phyloP scores from a whole-genome alignment of 2,797 vertebrate species.

The Cuniculus paca region DNA sequence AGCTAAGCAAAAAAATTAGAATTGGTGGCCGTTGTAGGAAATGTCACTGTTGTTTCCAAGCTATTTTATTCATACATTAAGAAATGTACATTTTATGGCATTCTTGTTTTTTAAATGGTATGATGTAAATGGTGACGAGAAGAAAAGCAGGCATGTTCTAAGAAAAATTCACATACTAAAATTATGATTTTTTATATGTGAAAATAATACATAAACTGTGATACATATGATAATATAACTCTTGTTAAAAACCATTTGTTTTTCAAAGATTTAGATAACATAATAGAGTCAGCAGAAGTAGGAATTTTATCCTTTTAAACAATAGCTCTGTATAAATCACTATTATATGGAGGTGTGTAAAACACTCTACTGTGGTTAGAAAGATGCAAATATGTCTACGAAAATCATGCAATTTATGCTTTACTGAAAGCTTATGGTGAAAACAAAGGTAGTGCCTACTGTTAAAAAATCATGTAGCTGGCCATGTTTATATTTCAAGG shows the following conservation, averaged over 20 bases:
- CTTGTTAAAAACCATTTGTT: slow-evolving; percentile 45
- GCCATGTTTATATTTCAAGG: slow-evolving; percentile 60
- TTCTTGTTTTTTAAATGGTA: slow-evolving; percentile 28
- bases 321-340: not conserved
- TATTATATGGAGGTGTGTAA: not conserved
- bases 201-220: slow-evolving; percentile 19
- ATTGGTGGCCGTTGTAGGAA: not conserved
- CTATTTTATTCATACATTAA: slow-evolving; percentile 46
- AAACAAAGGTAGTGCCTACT: slow-evolving; percentile 56
- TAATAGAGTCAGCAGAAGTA: slow-evolving; percentile 45
- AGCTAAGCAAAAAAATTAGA: slow-evolving; percentile 11
- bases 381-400: slow-evolving; percentile 22
- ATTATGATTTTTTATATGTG: slow-evolving; percentile 33
- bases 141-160: not conserved
- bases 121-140: slow-evolving; percentile 57
- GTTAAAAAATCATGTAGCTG: slow-evolving; percentile 68
- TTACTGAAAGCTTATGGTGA: slow-evolving; percentile 48
- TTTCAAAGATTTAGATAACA: slow-evolving; percentile 16
- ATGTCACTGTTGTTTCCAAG: slow-evolving; percentile 15
- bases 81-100: slow-evolving; percentile 30
- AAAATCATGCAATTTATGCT: slow-evolving; percentile 64
- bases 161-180: slow-evolving; percentile 17
- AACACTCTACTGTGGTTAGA: not conserved
- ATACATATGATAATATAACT: slow-evolving; percentile 22
- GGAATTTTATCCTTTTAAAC: slow-evolving; percentile 30